These are phyloP conservation scores for Thymelicus acteon DNA, from an alignment of 2,888 invertebrate species.

Conservation along the genomic window DNA sequence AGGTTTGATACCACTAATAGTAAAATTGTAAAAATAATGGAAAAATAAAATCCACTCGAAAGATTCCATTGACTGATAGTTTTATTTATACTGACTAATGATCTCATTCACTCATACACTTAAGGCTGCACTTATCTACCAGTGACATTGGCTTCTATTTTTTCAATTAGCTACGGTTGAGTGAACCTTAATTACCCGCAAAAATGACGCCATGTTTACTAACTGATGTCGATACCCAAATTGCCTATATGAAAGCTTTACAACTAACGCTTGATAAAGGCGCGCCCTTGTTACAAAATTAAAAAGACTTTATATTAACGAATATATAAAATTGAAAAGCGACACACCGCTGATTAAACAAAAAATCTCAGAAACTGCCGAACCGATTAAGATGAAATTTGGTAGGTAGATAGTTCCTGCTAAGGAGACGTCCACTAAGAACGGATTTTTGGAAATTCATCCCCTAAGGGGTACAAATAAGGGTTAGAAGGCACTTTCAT, in stretches of 20 bases:
- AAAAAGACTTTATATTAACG: neutral
- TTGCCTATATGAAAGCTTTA: conserved; percentile 69
- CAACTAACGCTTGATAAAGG: conserved; percentile 55
- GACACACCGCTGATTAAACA: too few species aligned
- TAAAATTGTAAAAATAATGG: neutral
- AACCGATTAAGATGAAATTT: too few species aligned
- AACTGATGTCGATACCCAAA: conserved; percentile 54
- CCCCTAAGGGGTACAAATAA: too few species aligned
- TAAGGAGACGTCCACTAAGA: too few species aligned
- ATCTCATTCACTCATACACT: conserved; percentile 1
- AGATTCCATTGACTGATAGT: neutral
- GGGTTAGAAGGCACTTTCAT: too few species aligned
- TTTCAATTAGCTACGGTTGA: conserved; percentile 65
- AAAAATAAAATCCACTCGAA: neutral
- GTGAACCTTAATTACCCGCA: conserved; percentile 63
- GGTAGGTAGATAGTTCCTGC: too few species aligned
- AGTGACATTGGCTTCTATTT: conserved; percentile 39
- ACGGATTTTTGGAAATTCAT: too few species aligned
- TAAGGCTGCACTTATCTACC: conserved; percentile 1
- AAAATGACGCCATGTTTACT: conserved; percentile 71
- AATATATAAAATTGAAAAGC: too few species aligned
- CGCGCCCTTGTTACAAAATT: conserved; percentile 37
- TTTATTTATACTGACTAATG: neutral
- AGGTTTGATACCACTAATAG: too few species aligned
- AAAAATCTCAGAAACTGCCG: too few species aligned